These are phyloP conservation scores for Maniola jurtina DNA, from an alignment of 1,140 invertebrate genomes.

Conservation along the genomic window DNA sequence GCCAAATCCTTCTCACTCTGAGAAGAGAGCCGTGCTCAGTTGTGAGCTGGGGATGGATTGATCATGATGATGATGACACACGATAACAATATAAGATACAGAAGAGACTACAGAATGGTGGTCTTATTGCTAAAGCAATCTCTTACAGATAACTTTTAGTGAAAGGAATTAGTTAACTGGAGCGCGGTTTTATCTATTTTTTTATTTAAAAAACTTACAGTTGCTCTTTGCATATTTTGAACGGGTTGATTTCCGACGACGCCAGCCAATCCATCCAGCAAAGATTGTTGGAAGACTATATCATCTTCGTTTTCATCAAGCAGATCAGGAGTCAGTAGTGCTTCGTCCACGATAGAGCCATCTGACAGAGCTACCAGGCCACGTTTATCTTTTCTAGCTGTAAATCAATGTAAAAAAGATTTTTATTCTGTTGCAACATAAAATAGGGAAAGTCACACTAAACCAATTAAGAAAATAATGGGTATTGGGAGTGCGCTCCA, in stretches of 20 bases:
- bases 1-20: background rate
- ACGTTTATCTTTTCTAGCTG: conserved; percentile 81
- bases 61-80: background rate
- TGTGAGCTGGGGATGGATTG: too few relatives aligned
- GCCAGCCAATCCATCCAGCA: conserved; percentile 82
- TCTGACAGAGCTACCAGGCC: conserved; percentile 82
- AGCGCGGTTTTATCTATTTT: too few relatives aligned
- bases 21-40: too few relatives aligned
- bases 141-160: too few relatives aligned
- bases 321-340: conserved; percentile 64
- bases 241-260: conserved; percentile 82
- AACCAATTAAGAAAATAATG: too few relatives aligned
- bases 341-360: conserved; percentile 83
- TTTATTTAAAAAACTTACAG: conserved; percentile 42
- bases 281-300: conserved; percentile 69
- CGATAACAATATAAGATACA: too few relatives aligned
- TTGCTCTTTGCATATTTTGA: conserved; percentile 77
- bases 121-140: too few relatives aligned
- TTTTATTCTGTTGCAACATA: background rate
- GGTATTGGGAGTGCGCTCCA: too few relatives aligned
- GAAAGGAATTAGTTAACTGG: too few relatives aligned
- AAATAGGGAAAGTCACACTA: too few relatives aligned
- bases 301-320: conserved; percentile 52
- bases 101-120: too few relatives aligned
- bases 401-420: conserved; percentile 24